These are phyloP conservation scores for Peromyscus eremicus DNA, from an alignment of 2,797 vertebrate species.

Conservation along the genomic window DNA sequence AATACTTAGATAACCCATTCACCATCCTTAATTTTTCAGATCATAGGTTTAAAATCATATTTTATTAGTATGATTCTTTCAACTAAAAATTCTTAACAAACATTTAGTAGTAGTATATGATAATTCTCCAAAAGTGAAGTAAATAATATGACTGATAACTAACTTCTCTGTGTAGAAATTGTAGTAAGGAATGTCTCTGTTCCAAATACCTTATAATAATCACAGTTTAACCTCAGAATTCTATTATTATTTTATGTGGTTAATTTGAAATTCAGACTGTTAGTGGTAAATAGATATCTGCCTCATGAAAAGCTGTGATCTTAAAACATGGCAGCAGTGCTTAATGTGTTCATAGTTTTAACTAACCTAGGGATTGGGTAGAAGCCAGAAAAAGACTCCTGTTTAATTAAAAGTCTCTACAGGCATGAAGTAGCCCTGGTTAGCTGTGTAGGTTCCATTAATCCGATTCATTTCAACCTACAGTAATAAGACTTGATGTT, in stretches of 20 bases:
- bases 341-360: slow-evolving; percentile 34
- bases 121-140: slow-evolving; percentile 27
- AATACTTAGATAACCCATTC: slow-evolving; percentile 38
- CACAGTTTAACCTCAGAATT: slow-evolving; percentile 52
- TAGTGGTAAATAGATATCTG: background rate
- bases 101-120: background rate
- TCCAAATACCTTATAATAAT: slow-evolving; percentile 36
- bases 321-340: background rate
- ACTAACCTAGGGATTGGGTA: slow-evolving; percentile 44
- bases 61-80: slow-evolving; percentile 43
- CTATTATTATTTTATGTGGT: slow-evolving; percentile 17
- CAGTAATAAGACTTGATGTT: background rate
- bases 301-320: background rate
- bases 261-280: slow-evolving; percentile 46
- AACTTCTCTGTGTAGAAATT: slow-evolving; percentile 17
- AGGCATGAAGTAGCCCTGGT: background rate
- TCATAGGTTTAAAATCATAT: background rate
- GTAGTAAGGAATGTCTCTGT: slow-evolving; percentile 49
- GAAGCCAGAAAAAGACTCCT: slow-evolving; percentile 11
- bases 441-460: background rate
- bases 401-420: background rate
- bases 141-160: slow-evolving; percentile 15
- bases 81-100: background rate
- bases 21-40: slow-evolving; percentile 47
- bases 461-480: background rate